Conservation (phyloP, 2,113 vertebrate species). For the Pelecanoides urinatrix region DNA sequence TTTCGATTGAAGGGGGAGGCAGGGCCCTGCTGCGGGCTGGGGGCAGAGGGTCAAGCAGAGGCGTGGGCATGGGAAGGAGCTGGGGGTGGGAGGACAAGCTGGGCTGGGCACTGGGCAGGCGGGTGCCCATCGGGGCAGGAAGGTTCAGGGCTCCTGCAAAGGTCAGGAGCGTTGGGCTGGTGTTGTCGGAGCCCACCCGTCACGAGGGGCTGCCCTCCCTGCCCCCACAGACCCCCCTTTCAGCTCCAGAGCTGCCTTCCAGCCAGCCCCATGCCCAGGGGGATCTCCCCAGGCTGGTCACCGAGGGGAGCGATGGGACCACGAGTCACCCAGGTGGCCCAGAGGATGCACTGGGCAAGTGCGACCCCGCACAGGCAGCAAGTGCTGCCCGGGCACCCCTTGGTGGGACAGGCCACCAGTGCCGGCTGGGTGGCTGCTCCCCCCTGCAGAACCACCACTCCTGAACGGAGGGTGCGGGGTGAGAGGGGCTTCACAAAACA, state of each 20-base stretch:
- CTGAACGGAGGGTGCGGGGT: not conserved
- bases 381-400: not conserved
- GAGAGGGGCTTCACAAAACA: not conserved
- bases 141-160: not conserved
- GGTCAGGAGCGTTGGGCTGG: not conserved
- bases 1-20: not conserved
- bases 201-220: not conserved
- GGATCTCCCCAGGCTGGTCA: not conserved
- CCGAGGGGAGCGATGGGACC: accelerated
- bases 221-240: not conserved
- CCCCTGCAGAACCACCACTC: not conserved
- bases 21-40: not conserved
- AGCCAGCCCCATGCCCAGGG: accelerated
- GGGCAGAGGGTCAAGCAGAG: not conserved
- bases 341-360: not conserved
- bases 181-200: not conserved
- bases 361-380: not conserved
- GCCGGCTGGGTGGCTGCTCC: accelerated
- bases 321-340: not conserved
- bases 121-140: accelerated
- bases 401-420: not conserved
- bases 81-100: not conserved
- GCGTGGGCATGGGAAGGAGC: not conserved
- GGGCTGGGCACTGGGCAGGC: accelerated
- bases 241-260: not conserved